Base-by-base conservation (phyloP, 2,888 invertebrate genomes). In the Nomada flava region DNA sequence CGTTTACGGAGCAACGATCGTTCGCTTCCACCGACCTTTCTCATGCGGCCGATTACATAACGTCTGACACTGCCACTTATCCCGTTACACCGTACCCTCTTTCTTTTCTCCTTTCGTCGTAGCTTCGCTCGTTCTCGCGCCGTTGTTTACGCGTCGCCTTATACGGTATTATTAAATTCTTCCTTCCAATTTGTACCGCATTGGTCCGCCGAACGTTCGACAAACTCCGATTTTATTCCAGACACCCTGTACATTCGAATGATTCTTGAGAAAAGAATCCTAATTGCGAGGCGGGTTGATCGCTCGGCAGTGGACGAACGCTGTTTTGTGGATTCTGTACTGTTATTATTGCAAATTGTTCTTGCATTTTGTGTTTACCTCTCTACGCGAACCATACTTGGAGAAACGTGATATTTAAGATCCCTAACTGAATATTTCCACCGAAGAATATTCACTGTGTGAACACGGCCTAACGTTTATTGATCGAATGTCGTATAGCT, bases 61-160 rank as follows among this genome's bases (percentile, higher is more conserved):
- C 74, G 78, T 20, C 80, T 74, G 84, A 84, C 84, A 84, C 80
- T 83, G 72, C 57, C 74, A 75, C 76, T 84, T 85, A 75, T 79
- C 72, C 76, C 79, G 79, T 83, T 87, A 80, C 82, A 81, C 69
- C 62, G 77, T 69, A 78, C 52, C 55, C 64, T 78, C 75, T 73
- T 83, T 79, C 73, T 73, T 76, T 80, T 82, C 77, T 68, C 79
- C 57, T 78, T 82, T 82, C 76, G 60, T 68, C 70, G 62, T 44
- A 23, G 55, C 26, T 42, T 23, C 44, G 55, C 44, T 53, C 67
- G 23, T 72, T 55, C 63, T 23, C 73, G 72, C 63, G 55, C 65
- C 57, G 44, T 29, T 60, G 53, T 73, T 64, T 23, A 59, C 72
- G 64, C 68, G 79, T 75, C 77, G 83, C 83, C 83, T 72, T 83